Evolutionary conservation across 2,797 vertebrate species (phyloP).

Genomic region (Hafferia zeledoni): DNA sequence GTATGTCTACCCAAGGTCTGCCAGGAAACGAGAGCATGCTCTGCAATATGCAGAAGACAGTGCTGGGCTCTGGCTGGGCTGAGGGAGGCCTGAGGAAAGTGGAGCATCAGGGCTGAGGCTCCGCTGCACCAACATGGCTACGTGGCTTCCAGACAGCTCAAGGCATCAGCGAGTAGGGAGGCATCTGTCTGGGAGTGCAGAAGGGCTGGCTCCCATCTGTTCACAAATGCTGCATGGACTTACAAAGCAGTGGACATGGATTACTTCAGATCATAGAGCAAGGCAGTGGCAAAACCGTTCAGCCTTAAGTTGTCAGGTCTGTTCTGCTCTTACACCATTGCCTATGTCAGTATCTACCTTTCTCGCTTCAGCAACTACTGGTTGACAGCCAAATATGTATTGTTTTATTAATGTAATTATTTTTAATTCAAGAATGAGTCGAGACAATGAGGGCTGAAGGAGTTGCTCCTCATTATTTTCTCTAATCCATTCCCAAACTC

Average conservation of each 20-base stretch:
- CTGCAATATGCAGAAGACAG: background rate
- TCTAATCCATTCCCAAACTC: background rate
- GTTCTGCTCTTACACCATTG: background rate
- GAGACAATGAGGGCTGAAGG: background rate
- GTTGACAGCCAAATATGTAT: background rate
- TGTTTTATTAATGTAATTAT: background rate
- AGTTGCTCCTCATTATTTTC: background rate
- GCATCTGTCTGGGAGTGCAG: background rate
- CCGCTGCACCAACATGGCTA: accelerated
- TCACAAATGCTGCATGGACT: background rate
- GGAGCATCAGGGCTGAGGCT: background rate
- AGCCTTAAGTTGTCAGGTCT: background rate
- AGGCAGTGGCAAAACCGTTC: background rate
- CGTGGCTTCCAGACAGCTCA: background rate
- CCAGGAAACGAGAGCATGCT: background rate
- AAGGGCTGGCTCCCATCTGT: background rate
- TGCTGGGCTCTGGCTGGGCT: background rate
- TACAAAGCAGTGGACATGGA: background rate
- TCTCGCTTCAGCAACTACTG: background rate
- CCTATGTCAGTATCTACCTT: background rate
- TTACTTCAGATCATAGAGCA: background rate
- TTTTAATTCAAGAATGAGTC: background rate
- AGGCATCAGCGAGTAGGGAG: background rate
- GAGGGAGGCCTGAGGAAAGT: background rate
- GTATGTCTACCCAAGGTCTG: background rate